Conservation (phyloP, 2,113 vertebrate species). For the Mellivora capensis region DNA sequence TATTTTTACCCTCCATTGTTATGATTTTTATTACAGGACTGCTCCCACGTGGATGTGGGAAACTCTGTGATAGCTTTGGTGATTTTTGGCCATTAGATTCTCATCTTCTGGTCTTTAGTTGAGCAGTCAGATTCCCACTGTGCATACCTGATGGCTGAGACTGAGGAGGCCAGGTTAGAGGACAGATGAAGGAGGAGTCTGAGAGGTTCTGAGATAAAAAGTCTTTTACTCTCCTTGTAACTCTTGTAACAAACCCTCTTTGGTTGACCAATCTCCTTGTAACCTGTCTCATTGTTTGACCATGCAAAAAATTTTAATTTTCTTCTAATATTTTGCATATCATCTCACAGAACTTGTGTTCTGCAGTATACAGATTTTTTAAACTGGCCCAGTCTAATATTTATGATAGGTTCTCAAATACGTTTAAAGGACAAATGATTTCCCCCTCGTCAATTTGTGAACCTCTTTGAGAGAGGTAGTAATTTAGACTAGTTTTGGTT, state of each 20-base stretch:
- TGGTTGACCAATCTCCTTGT: too few species aligned
- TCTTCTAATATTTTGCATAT: neutral
- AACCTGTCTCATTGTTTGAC: neutral
- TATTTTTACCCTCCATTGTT: neutral
- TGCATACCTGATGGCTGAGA: neutral
- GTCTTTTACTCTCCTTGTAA: neutral
- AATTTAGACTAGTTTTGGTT: neutral
- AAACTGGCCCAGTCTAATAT: neutral
- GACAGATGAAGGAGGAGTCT: neutral
- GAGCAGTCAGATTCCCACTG: neutral
- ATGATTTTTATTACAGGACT: neutral
- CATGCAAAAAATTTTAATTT: neutral
- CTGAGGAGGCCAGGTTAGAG: too few species aligned
- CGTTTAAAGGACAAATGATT: neutral
- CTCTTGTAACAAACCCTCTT: too few species aligned
- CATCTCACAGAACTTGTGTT: neutral
- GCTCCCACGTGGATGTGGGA: neutral
- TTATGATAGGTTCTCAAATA: neutral
- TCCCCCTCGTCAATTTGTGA: neutral
- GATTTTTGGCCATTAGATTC: neutral
- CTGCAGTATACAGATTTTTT: neutral
- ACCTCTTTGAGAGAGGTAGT: neutral
- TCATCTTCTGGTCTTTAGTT: neutral
- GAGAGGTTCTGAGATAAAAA: neutral
- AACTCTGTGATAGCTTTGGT: neutral